Evolutionary conservation across 1,140 invertebrate genomes (phyloP), one percentile per base, ranked within the genome.

Genomic region (Nephotettix cincticeps): DNA sequence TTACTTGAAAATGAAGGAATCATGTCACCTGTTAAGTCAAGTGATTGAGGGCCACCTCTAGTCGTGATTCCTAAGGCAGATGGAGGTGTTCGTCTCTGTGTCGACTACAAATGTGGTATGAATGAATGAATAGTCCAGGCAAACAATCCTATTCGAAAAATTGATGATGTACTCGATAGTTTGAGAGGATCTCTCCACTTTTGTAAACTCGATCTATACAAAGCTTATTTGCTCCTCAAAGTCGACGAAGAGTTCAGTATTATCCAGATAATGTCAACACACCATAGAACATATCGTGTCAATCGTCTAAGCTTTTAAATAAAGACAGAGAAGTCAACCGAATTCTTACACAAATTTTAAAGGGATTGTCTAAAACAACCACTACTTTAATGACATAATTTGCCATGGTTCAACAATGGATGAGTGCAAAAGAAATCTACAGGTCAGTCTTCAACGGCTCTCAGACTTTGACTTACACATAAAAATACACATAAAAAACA

Each of bases 311-410:
- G n/a, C n/a, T n/a, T n/a, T n/a, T 74, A 81, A 80, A 78, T 87
- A 3, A 79, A 80, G 68, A 79, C 78, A 21, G 83, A 83, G 80
- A 84, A 71, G 87, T 86, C 72, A 83, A 87, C 74, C 47, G 79
- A 69, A 76, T 80, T 19, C 83, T 87, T 23, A 80, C 83, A 36
- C 72, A 78, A 69, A 73, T 82, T 6, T 63, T 86, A 13, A 51
- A 43, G 51, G 75, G 73, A 28, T 58, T 82, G 4, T 72, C 73
- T 28, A 75, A 71, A 21, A 76, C 74, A 17, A 68, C 74, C 27
- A 63, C 61, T 30, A 78, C n/a, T n/a, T n/a, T n/a, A n/a, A n/a
- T n/a, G n/a, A n/a, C n/a, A n/a, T n/a, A n/a, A n/a, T n/a, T n/a
- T n/a, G n/a, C n/a, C n/a, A n/a, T n/a, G n/a, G n/a, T n/a, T n/a